Evolutionary conservation across 2,113 vertebrate species (phyloP).

Genomic region (Phodopus roborovskii): DNA sequence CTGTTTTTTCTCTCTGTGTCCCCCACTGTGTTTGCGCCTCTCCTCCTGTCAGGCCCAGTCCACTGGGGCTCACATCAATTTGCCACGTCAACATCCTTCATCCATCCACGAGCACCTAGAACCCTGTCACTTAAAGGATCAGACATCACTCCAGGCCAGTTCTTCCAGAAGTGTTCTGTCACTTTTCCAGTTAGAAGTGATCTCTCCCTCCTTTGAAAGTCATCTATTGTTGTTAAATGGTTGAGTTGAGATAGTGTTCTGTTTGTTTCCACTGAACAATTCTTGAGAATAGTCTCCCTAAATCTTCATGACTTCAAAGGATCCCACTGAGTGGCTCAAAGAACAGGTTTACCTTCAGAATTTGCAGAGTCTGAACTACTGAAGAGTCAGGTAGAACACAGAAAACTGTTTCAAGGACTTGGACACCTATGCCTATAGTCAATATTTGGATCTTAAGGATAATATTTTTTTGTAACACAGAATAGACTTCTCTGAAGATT

Average conservation of each 20-base stretch:
- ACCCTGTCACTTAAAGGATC: background rate
- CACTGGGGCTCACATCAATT: background rate
- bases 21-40: background rate
- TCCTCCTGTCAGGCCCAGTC: background rate
- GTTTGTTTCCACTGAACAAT: background rate
- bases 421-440: background rate
- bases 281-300: background rate
- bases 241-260: background rate
- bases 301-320: background rate
- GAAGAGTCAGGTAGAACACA: background rate
- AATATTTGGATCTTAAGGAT: background rate
- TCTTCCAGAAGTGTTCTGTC: background rate
- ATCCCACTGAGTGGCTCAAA: background rate
- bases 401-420: slow-evolving; percentile 1
- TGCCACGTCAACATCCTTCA: accelerated
- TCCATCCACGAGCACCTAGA: accelerated
- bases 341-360: background rate
- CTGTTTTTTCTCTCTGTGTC: background rate
- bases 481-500: background rate
- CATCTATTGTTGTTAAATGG: background rate
- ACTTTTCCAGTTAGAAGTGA: background rate
- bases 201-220: background rate
- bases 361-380: background rate
- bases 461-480: background rate
- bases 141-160: background rate